phyloP scores from a whole-genome alignment of 2,888 invertebrate genomes.

The Cactoblastis cactorum region DNA sequence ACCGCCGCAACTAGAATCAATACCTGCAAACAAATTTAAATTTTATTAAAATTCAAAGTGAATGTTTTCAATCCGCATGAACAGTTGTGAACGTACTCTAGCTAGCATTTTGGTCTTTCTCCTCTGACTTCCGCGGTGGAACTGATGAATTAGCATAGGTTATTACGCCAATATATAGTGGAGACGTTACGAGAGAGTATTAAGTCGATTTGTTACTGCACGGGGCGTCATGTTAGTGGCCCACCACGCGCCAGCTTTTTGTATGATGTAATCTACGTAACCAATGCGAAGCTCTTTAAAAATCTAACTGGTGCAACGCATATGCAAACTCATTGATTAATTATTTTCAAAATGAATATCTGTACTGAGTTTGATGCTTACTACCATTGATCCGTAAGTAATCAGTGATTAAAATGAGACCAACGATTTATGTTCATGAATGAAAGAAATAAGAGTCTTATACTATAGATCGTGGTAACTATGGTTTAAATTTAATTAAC shows the following conservation, averaged over 20 bases:
- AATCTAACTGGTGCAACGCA: slow-evolving; percentile 40
- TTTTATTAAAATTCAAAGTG: slow-evolving; percentile 15
- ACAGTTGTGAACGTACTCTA: slow-evolving; percentile 51
- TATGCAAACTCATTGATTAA: slow-evolving; percentile 23
- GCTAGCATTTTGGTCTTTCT: slow-evolving; percentile 71
- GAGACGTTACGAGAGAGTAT: slow-evolving; percentile 77
- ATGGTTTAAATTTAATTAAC: too few species aligned
- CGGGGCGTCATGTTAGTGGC: slow-evolving; percentile 65
- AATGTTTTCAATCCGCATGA: slow-evolving; percentile 16
- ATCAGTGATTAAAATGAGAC: too few species aligned
- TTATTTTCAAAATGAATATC: not conserved
- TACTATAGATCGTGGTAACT: too few species aligned
- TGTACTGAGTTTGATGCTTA: too few species aligned
- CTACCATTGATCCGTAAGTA: too few species aligned
- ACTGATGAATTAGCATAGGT: slow-evolving; percentile 75
- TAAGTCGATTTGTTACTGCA: slow-evolving; percentile 68
- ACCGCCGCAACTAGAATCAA: slow-evolving; percentile 43
- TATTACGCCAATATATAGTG: slow-evolving; percentile 76
- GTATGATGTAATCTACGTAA: slow-evolving; percentile 75
- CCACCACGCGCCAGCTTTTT: slow-evolving; percentile 50
- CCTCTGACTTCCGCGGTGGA: slow-evolving; percentile 67
- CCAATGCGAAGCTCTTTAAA: slow-evolving; percentile 70
- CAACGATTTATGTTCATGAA: too few species aligned
- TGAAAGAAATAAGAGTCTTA: too few species aligned
- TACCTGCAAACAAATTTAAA: slow-evolving; percentile 44